These are phyloP conservation scores for Pseudomyrmex flavicornis DNA, from an alignment of 1,140 invertebrate genomes.

Conservation along the genomic window DNA sequence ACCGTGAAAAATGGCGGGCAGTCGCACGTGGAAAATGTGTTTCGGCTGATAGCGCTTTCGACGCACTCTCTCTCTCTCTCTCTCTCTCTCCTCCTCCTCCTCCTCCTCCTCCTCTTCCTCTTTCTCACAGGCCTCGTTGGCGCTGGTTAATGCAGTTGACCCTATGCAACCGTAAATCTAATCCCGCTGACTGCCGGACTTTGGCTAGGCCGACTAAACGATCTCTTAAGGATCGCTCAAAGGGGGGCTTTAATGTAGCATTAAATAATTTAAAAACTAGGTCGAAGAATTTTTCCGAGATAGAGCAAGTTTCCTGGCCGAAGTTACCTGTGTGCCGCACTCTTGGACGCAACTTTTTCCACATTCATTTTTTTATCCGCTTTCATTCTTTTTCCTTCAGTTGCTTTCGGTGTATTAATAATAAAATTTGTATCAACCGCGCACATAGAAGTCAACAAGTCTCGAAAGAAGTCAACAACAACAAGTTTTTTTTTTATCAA, in stretches of 20 bases:
- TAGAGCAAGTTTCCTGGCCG: conserved; percentile 31
- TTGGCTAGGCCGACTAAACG: conserved; percentile 40
- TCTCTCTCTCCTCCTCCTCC: neutral
- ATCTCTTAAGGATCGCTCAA: conserved; percentile 37
- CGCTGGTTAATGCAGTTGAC: conserved; percentile 70
- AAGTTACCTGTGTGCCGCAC: conserved; percentile 14
- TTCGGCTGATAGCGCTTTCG: conserved; percentile 72
- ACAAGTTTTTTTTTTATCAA: too few species aligned
- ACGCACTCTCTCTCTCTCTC: conserved; percentile 35
- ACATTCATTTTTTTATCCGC: conserved; percentile 14
- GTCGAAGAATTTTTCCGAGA: conserved; percentile 38
- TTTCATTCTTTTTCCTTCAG: neutral
- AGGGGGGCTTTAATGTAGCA: conserved; percentile 26
- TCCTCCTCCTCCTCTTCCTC: neutral
- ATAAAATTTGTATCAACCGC: conserved; percentile 7
- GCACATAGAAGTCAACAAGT: neutral
- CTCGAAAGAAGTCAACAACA: too few species aligned
- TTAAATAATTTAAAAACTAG: conserved; percentile 59
- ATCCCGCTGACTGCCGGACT: conserved; percentile 35
- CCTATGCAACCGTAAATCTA: conserved; percentile 69
- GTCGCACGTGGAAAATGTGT: conserved; percentile 75
- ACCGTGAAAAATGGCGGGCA: conserved; percentile 75
- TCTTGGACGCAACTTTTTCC: conserved; percentile 11
- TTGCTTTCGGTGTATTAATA: neutral
- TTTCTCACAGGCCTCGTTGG: conserved; percentile 21